Base-by-base conservation (phyloP, 2,888 invertebrate species). In the Caenorhabditis auriculariae region DNA sequence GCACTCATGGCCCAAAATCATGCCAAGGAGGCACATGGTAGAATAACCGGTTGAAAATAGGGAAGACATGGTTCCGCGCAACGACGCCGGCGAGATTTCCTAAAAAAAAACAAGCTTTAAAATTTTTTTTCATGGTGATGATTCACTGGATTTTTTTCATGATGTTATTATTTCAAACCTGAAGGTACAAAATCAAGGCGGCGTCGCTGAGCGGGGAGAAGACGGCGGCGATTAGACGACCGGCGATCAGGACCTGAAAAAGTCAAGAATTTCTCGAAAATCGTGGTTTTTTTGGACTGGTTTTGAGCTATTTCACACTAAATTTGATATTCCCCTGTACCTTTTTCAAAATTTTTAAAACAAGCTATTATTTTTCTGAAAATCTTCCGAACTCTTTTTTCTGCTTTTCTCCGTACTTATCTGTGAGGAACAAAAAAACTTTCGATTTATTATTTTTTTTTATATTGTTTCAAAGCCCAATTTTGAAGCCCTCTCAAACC, bases 131-230 rank as follows among this genome's bases (percentile, higher is more conserved):
- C 28, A 2, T 27, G 21, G n/a, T 28, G 28, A 24, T 49, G n/a
- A 4, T 24, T 38, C n/a, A 35, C 4, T 35, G n/a, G 7, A 29
- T 29, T 41, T 50, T 28, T 26, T n/a, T 15, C 1, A 24, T 24
- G 15, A 37, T n/a, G 27, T 17, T 7, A 28, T n/a, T 42, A 15
- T 17, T 46, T 17, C 9, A 12, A 29, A 74, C 75, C 66, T 75
- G 76, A 5, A 77, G 67, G 51, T 77, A 77, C 4, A 77, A 58
- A 44, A 77, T 76, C 19, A 76, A 56, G 1, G 73, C 78, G 3
- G 78, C 77, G 57, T 78, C 78, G 44, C 72, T 72, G 50, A 78
- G 66, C 4, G 78, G 78, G 9, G 78, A 78, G 59, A 78, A 78
- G 39, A 74, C 64, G 27, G 78, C 73, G 7, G 76, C 74, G 35